phyloP scores from a whole-genome alignment of 2,888 invertebrate species.

The Salpingus planirostris region DNA sequence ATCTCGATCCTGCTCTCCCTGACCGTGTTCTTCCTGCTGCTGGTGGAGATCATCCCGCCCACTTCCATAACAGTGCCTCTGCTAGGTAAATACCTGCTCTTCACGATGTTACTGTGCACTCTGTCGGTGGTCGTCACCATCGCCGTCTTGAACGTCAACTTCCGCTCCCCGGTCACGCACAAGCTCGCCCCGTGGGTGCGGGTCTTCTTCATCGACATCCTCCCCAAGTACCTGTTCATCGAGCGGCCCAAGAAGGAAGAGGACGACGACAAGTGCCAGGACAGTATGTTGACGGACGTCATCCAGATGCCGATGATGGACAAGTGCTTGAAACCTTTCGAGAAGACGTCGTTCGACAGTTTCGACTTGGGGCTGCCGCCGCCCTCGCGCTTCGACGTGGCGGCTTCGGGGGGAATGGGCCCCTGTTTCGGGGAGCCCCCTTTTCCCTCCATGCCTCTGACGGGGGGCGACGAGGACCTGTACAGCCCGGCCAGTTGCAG shows the following conservation, averaged over 20 bases:
- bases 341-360: conserved; percentile 51
- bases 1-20: conserved; percentile 87
- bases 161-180: conserved; percentile 85
- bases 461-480: conserved; percentile 75
- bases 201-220: conserved; percentile 73
- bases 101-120: conserved; percentile 92
- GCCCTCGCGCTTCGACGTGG: conserved; percentile 51
- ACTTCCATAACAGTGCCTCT: conserved; percentile 88
- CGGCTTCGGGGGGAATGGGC: conserved; percentile 54
- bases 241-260: conserved; percentile 78
- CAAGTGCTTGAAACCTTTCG: conserved; percentile 56
- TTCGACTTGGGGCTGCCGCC: conserved; percentile 34
- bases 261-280: conserved; percentile 45
- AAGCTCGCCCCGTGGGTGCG: conserved; percentile 88
- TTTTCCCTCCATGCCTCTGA: conserved; percentile 59
- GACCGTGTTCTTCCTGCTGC: conserved; percentile 87
- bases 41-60: conserved; percentile 91
- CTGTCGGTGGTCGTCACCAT: conserved; percentile 89
- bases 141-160: conserved; percentile 88
- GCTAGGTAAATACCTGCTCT: conserved; percentile 84
- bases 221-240: conserved; percentile 81
- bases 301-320: conserved; percentile 49
- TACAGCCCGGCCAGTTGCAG: conserved; percentile 58
- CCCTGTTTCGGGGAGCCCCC: conserved; percentile 58
- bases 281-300: conserved; percentile 66